A percentile compares a stretch with the other conserved stretches of the same genome.
Evolutionary conservation across 2,888 invertebrate species (phyloP).

Genomic region (Volucella zonaria): DNA sequence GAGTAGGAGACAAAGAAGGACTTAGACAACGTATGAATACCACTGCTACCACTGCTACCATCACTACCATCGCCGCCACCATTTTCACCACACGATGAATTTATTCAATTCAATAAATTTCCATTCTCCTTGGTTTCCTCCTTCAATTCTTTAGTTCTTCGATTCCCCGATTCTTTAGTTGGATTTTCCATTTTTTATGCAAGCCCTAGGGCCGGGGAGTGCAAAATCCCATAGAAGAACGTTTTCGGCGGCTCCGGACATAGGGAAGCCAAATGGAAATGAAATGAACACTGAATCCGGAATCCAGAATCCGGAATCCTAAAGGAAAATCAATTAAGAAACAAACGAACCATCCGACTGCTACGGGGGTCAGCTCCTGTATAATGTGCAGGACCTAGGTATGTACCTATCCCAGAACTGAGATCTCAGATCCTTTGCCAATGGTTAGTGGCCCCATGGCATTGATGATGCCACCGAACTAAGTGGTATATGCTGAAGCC

Average conservation of each 20-base stretch:
- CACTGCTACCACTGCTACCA: too few relatives aligned
- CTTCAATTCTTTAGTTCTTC: too few relatives aligned
- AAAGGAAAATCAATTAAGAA: conserved; percentile 73
- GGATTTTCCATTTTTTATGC: conserved; percentile 67
- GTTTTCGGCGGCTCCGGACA: conserved; percentile 14
- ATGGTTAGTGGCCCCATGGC: conserved; percentile 57
- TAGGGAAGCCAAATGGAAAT: conserved; percentile 65
- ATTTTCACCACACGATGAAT: conserved; percentile 66
- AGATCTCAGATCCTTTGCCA: conserved; percentile 35
- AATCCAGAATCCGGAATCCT: conserved; percentile 33
- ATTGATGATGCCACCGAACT: conserved; percentile 34
- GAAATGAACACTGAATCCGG: conserved; percentile 32
- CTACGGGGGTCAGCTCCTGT: conserved; percentile 34
- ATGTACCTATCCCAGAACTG: conserved; percentile 11
- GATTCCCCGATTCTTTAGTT: too few relatives aligned
- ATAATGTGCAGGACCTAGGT: conserved; percentile 3
- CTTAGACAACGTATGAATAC: conserved; percentile 24
- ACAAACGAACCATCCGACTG: conserved; percentile 63
- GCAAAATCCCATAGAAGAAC: neutral
- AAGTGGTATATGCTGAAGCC: conserved; percentile 20
- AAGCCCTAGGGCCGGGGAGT: conserved; percentile 10
- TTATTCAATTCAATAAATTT: conserved; percentile 74
- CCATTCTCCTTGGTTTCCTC: conserved; percentile 56
- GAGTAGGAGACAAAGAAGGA: conserved; percentile 56
- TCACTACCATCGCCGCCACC: neutral